A percentile compares a stretch with the other conserved stretches of the same genome.
Conservation (phyloP, 2,113 vertebrate species). For the Cavia aperea region DNA sequence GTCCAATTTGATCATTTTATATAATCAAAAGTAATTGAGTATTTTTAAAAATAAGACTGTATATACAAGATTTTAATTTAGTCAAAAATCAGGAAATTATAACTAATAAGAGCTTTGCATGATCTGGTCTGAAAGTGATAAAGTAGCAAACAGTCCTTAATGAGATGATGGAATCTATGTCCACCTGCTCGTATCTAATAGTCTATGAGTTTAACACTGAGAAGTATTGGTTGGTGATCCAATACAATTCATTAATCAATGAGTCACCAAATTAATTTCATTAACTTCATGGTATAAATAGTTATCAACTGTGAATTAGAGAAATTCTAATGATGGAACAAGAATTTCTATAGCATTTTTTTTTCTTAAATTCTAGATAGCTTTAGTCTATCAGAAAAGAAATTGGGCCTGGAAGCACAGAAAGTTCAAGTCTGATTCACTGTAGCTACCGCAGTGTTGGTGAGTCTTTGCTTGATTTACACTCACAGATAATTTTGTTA, state of each 20-base stretch:
- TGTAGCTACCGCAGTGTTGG: too few relatives aligned
- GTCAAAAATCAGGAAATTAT: not conserved
- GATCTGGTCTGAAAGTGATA: not conserved
- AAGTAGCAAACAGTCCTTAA: not conserved
- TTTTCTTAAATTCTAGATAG: not conserved
- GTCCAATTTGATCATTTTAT: not conserved
- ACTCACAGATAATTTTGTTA: not conserved
- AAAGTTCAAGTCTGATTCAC: not conserved
- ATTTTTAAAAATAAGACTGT: not conserved
- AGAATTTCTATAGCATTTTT: not conserved
- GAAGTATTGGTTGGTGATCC: not conserved
- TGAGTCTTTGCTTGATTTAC: not conserved
- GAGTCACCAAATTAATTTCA: not conserved
- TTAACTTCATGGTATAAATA: not conserved
- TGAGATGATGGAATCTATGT: not conserved
- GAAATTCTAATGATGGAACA: not conserved
- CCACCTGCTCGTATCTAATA: not conserved
- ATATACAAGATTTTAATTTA: not conserved
- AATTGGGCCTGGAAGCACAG: not conserved
- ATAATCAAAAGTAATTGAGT: not conserved
- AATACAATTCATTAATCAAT: not conserved
- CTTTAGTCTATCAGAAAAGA: not conserved
- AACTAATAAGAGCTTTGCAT: not conserved
- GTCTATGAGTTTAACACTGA: too few relatives aligned
- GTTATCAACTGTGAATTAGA: not conserved